A percentile compares a stretch with the other conserved stretches of the same genome.
Conservation (phyloP, 2,797 vertebrate genomes). For the Coreius guichenoti region DNA sequence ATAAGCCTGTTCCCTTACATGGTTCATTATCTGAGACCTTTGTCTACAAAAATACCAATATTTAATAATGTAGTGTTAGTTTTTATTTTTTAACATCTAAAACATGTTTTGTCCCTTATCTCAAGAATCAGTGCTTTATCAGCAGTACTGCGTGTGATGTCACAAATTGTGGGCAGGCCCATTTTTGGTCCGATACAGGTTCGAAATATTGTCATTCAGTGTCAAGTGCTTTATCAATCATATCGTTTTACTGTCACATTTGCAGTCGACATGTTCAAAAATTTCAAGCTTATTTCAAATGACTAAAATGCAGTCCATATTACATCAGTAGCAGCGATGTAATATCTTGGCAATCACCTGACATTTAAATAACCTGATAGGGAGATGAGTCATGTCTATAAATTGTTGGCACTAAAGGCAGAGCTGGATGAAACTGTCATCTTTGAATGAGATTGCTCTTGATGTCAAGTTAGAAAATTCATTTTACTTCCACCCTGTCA, state of each 20-base stretch:
- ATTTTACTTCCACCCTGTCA: constrained; percentile 66
- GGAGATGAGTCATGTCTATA: constrained; percentile 48
- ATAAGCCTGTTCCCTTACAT: too few species aligned
- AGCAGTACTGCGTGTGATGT: neutral
- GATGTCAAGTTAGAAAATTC: constrained; percentile 63
- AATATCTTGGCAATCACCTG: constrained; percentile 61
- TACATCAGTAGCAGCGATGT: constrained; percentile 36
- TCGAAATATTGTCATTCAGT: neutral
- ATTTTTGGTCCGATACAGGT: neutral
- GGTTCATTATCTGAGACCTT: too few species aligned
- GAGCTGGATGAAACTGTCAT: constrained; percentile 55
- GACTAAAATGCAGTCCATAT: constrained; percentile 11
- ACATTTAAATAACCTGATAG: constrained; percentile 67
- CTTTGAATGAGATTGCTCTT: constrained; percentile 61
- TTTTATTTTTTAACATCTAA: too few species aligned
- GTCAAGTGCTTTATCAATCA: neutral
- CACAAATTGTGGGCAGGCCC: neutral
- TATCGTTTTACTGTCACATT: constrained; percentile 3
- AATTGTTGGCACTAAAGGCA: constrained; percentile 47
- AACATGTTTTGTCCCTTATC: too few species aligned
- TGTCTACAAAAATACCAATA: too few species aligned
- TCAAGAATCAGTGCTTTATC: too few species aligned
- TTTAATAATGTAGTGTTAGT: too few species aligned
- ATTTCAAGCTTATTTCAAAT: constrained; percentile 1
- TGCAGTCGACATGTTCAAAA: neutral